A percentile compares a stretch with the other conserved stretches of the same genome.
Evolutionary conservation across 2,113 vertebrate genomes (phyloP).

Genomic region (Leiothrix lutea): DNA sequence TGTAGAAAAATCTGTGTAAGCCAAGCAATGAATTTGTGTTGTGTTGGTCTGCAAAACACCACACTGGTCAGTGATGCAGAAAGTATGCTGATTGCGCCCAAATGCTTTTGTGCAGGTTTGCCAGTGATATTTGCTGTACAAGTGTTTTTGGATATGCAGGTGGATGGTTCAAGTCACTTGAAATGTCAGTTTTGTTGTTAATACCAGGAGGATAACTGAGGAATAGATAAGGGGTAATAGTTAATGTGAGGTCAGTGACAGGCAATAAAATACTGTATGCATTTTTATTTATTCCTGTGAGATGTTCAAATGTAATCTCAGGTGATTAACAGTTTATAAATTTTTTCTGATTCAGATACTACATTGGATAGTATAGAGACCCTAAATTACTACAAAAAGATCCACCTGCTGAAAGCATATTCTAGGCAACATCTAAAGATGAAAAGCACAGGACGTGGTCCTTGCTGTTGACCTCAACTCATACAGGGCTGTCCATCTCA

Average conservation of each 20-base stretch:
- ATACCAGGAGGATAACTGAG: not conserved
- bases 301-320: not conserved
- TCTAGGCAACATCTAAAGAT: not conserved
- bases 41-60: not conserved
- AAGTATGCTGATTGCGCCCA: not conserved
- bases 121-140: not conserved
- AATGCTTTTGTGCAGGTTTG: not conserved
- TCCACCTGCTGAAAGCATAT: not conserved
- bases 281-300: not conserved
- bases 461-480: not conserved
- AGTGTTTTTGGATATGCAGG: not conserved
- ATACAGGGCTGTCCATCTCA: accelerated
- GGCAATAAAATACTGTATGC: not conserved
- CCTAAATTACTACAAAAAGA: not conserved
- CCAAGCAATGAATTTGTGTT: not conserved
- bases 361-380: not conserved
- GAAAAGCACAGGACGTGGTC: not conserved
- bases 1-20: not conserved
- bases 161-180: not conserved
- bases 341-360: not conserved
- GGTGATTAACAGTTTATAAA: not conserved
- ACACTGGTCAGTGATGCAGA: not conserved
- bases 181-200: not conserved
- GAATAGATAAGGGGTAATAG: not conserved
- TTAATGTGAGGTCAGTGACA: not conserved